These are phyloP conservation scores for Cantharis rustica DNA, from an alignment of 2,888 invertebrate genomes.

Conservation along the genomic window DNA sequence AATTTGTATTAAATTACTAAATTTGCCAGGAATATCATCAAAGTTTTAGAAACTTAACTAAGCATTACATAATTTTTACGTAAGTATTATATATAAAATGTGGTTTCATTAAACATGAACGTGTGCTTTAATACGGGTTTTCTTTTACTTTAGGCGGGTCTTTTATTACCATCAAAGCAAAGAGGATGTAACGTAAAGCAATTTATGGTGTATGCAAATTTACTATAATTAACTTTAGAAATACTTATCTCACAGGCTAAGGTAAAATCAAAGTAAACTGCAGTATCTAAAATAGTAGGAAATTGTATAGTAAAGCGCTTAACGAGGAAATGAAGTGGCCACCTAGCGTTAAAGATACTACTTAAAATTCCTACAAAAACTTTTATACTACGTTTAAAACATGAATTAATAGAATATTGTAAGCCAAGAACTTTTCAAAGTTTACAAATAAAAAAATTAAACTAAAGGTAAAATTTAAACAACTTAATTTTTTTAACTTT, in stretches of 20 bases:
- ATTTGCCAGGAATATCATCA: slow-evolving; percentile 8
- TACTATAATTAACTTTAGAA: slow-evolving; percentile 17
- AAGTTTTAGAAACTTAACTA: slow-evolving; percentile 8
- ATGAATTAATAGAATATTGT: neutral
- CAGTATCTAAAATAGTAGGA: slow-evolving; percentile 34
- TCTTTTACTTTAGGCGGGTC: neutral
- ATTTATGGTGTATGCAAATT: slow-evolving; percentile 13
- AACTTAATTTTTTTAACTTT: neutral
- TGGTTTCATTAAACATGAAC: neutral
- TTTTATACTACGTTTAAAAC: neutral
- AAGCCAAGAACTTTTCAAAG: neutral
- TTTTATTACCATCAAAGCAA: neutral
- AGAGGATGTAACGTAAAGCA: neutral
- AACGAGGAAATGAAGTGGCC: slow-evolving; percentile 43
- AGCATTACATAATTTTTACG: neutral
- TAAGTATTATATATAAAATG: neutral
- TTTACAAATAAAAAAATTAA: neutral
- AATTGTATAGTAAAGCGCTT: slow-evolving; percentile 40
- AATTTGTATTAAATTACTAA: slow-evolving; percentile 12
- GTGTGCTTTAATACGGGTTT: neutral
- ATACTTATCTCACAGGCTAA: slow-evolving; percentile 7
- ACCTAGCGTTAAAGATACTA: slow-evolving; percentile 26
- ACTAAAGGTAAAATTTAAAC: neutral
- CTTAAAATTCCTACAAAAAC: slow-evolving; percentile 9
- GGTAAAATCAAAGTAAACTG: slow-evolving; percentile 15